phyloP scores from a whole-genome alignment of 2,797 vertebrate genomes.

The Halcyon smyrnensis region DNA sequence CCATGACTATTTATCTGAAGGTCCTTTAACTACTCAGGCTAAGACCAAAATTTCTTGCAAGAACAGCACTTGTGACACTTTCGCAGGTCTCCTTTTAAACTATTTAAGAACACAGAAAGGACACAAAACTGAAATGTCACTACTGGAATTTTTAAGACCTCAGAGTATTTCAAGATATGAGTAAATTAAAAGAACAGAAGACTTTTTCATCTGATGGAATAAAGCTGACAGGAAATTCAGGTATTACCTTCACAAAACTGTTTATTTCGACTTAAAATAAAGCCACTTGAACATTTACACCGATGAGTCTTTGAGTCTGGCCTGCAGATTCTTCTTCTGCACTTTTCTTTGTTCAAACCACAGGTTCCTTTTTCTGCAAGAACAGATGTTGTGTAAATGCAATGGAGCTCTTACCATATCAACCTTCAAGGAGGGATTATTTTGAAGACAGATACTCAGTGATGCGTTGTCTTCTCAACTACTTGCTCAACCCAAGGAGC shows the following conservation, averaged over 20 bases:
- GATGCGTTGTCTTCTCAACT: background rate
- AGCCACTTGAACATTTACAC: conserved; percentile 87
- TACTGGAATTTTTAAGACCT: background rate
- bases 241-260: conserved; percentile 89
- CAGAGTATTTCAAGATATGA: rapidly evolving
- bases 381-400: background rate
- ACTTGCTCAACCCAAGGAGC: background rate
- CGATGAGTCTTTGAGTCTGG: conserved; percentile 40
- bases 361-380: conserved; percentile 78
- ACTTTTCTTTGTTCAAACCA: conserved; percentile 72
- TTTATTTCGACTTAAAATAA: conserved; percentile 82
- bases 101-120: background rate
- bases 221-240: background rate
- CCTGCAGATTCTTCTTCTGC: conserved; percentile 80
- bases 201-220: background rate
- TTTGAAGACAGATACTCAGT: background rate
- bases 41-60: background rate
- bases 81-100: background rate
- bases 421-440: background rate
- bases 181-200: background rate
- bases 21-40: background rate
- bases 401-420: background rate
- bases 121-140: background rate
- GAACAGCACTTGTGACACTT: background rate
- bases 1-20: background rate